Evolutionary conservation across 2,113 vertebrate genomes (phyloP).

Genomic region (Mirza zaza): DNA sequence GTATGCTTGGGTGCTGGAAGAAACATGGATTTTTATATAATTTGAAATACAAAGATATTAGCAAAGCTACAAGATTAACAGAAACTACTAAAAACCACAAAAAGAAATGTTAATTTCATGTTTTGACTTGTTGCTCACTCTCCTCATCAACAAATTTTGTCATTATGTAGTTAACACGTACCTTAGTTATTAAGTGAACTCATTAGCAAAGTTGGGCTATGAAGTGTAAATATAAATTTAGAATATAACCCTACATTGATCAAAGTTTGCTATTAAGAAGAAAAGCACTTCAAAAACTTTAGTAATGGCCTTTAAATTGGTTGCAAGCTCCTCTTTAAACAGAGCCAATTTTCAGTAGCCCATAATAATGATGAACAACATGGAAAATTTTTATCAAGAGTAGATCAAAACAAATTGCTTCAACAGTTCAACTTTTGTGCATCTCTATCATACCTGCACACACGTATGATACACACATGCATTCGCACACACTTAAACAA

Average conservation of each 20-base stretch:
- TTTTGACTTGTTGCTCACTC: constrained; percentile 4
- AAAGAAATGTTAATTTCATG: neutral
- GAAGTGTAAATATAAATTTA: constrained; percentile 34
- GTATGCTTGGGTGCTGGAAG: neutral
- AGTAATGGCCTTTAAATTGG: constrained; percentile 38
- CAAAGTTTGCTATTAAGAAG: constrained; percentile 44
- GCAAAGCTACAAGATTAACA: constrained; percentile 32
- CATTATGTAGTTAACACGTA: neutral
- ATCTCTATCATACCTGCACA: neutral
- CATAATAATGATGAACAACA: neutral
- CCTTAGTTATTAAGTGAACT: constrained; percentile 4
- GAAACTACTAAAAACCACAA: constrained; percentile 17
- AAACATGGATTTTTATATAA: neutral
- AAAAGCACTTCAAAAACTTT: constrained; percentile 21
- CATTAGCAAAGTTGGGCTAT: neutral
- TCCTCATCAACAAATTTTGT: constrained; percentile 33
- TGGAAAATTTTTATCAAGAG: constrained; percentile 31
- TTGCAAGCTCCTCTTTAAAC: constrained; percentile 19
- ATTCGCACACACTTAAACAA: neutral
- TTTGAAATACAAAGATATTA: constrained; percentile 23
- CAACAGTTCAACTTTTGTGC: neutral
- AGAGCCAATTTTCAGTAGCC: constrained; percentile 25
- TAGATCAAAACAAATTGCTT: constrained; percentile 34
- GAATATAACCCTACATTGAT: neutral
- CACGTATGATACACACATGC: neutral